phyloP scores from a whole-genome alignment of 2,113 vertebrate species.

The Opisthocomus hoazin region DNA sequence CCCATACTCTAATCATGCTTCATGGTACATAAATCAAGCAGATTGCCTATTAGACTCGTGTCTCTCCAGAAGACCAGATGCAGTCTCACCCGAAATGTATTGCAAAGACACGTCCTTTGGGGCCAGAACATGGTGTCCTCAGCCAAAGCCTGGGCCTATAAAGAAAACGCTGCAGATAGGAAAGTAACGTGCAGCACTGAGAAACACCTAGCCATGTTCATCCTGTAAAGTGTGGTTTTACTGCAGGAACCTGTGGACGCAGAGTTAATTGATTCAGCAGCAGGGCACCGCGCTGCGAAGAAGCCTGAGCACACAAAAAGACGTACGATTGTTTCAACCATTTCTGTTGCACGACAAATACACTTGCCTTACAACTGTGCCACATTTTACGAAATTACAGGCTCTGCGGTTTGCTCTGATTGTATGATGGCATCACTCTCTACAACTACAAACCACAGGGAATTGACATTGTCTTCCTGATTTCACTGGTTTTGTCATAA shows the following conservation, averaged over 20 bases:
- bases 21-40: slow-evolving; percentile 41
- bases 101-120: not conserved
- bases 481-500: not conserved
- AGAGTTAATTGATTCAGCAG: not conserved
- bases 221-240: not conserved
- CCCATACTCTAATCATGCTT: not conserved
- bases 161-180: not conserved
- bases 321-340: not conserved
- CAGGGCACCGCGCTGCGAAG: accelerated
- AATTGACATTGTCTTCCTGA: not conserved
- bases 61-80: slow-evolving; percentile 21
- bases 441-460: not conserved
- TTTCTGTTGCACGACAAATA: not conserved
- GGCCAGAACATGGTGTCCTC: not conserved
- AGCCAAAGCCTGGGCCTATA: not conserved
- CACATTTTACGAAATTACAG: not conserved
- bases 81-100: not conserved
- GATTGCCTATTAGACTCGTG: slow-evolving; percentile 22
- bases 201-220: not conserved
- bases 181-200: not conserved
- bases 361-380: not conserved
- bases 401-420: not conserved
- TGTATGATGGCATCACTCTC: not conserved
- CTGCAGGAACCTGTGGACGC: not conserved
- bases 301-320: not conserved